Base-by-base conservation (phyloP, 2,888 invertebrate genomes). In the Rhagophthalmus giganteus region DNA sequence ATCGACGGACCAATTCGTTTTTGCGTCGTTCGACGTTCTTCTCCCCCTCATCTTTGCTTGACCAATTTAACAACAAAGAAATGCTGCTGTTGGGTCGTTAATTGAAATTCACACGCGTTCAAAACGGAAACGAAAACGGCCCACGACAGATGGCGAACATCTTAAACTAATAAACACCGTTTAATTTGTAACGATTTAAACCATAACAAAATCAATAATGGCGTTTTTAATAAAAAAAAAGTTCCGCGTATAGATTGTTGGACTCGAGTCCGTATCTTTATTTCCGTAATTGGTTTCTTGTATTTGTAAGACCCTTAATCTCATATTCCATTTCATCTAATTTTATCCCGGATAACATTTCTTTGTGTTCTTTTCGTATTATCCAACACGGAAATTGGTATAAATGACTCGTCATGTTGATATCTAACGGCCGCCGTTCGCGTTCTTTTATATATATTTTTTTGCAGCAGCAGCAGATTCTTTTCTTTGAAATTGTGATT, bases 281-380 rank as follows among this genome's bases (percentile, higher is more conserved):
- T 66, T 65, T 63, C 63, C 52, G 59, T 66, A 67, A 68, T 68
- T 68, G 67, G 63, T 67, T 68, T 68, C 67, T 64, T 62, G 64
- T 66, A 67, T 66, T 68, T 67, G 66, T 62, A 61, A 60, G 61
- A 49, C 57, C 62, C 61, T 59, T 61, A 62, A 65, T 64, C 60
- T 62, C 50, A 56, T 39, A 61, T 63, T 63, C 63, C 63, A 64
- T 64, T 54, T 62, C 61, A 62, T 63, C 59, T 66, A 65, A 65
- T 65, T 64, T 63, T 60, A 52, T 61, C 55, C 52, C 49, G 42
- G 57, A 61, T 63, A 62, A 61, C 50, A 55, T 54, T 46, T 49
- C 54, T 51, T 56, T 61, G 51, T 56, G 42, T 49, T n/a, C 47
- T 54, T 47, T 40, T 30, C 38, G 37, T 52, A 50, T 52, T 51